phyloP scores from a whole-genome alignment of 2,888 invertebrate species.

The Ethmia dodecea region DNA sequence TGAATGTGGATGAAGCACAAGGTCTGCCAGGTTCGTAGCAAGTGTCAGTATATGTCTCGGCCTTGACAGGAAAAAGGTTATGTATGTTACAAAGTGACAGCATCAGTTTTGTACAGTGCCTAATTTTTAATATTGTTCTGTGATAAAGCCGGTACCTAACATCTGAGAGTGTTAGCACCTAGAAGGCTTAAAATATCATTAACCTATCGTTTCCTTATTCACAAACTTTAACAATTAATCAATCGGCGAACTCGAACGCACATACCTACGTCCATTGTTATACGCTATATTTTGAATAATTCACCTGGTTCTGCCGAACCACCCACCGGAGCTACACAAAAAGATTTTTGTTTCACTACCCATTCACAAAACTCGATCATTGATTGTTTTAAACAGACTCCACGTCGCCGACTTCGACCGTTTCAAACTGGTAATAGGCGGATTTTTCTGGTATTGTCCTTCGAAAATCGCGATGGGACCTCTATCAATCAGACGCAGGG shows the following conservation, averaged over 20 bases:
- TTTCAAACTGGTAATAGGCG: slow-evolving; percentile 32
- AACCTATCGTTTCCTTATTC: neutral
- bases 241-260: neutral
- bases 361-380: slow-evolving; percentile 71
- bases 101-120: too few relatives aligned
- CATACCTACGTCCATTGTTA: slow-evolving; percentile 7
- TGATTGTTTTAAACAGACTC: slow-evolving; percentile 76
- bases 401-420: slow-evolving; percentile 55
- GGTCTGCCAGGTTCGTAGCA: too few relatives aligned
- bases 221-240: neutral
- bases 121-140: too few relatives aligned
- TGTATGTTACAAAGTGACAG: too few relatives aligned
- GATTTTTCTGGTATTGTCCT: slow-evolving; percentile 43
- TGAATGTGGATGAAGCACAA: too few relatives aligned
- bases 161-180: too few relatives aligned
- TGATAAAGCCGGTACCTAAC: too few relatives aligned
- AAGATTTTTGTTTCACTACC: slow-evolving; percentile 60
- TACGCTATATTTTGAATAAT: slow-evolving; percentile 37
- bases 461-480: slow-evolving; percentile 55
- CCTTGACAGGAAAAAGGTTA: too few relatives aligned
- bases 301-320: slow-evolving; percentile 50
- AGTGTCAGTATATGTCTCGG: too few relatives aligned
- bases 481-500: slow-evolving; percentile 64
- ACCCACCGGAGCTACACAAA: slow-evolving; percentile 45
- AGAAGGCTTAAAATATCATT: too few relatives aligned